Evolutionary conservation across 2,797 vertebrate species (phyloP).

Genomic region (Loriculus beryllinus): DNA sequence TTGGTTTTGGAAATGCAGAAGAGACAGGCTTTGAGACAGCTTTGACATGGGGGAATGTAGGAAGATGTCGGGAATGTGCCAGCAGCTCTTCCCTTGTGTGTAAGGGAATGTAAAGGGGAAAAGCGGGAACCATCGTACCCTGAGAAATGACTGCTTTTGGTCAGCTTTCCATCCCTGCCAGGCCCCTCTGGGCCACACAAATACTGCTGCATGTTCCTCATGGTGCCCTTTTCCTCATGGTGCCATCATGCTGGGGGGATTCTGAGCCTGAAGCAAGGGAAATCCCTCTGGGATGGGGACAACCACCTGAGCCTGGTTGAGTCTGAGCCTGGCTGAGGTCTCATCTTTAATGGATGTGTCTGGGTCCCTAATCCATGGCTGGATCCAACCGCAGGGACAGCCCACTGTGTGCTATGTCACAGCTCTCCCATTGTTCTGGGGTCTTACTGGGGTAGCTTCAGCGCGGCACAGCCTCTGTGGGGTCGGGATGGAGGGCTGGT

Average conservation of each 20-base stretch:
- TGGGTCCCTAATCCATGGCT: neutral
- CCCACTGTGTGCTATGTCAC: accelerated
- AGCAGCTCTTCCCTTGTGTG: neutral
- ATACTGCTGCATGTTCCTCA: accelerated
- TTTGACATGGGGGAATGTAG: neutral
- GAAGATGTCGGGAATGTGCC: neutral
- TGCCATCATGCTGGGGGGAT: accelerated
- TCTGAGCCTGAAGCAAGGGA: neutral
- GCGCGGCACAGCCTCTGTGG: accelerated
- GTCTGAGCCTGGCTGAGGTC: neutral
- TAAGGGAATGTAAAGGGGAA: neutral
- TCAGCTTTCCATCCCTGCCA: neutral
- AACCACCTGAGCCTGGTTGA: neutral
- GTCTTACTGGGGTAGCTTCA: neutral
- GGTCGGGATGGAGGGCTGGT: neutral
- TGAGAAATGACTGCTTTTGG: neutral
- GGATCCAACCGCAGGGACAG: neutral
- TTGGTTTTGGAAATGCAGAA: neutral
- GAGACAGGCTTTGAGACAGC: neutral
- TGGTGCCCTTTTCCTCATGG: neutral
- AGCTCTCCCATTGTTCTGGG: accelerated
- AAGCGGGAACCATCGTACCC: neutral
- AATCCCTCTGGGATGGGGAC: neutral
- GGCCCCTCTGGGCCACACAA: neutral
- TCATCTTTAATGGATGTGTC: accelerated